These are phyloP conservation scores for Pachycephus smyrnensis DNA, from an alignment of 2,888 invertebrate genomes.

Conservation along the genomic window DNA sequence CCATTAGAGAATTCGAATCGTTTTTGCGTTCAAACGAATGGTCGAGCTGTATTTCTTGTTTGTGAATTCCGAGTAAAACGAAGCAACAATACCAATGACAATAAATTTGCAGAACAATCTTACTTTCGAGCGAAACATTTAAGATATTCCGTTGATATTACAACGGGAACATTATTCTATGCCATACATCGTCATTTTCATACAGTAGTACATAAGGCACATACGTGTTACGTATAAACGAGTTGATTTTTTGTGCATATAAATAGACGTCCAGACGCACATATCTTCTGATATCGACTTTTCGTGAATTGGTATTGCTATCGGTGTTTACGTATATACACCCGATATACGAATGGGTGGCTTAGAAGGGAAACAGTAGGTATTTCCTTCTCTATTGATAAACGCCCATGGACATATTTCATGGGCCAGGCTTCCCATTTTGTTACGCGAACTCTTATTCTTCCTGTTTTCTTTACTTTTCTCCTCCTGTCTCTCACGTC, in stretches of 20 bases:
- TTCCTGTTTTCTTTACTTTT: background rate
- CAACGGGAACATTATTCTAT: background rate
- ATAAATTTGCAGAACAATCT: background rate
- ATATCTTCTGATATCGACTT: background rate
- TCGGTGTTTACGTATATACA: background rate
- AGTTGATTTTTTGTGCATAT: background rate
- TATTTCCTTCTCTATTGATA: conserved; percentile 15
- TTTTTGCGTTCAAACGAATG: background rate
- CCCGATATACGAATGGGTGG: background rate
- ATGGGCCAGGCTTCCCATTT: background rate
- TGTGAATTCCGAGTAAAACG: background rate
- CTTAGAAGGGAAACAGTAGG: conserved; percentile 7
- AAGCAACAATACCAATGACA: background rate
- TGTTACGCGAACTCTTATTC: background rate
- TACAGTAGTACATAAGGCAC: background rate
- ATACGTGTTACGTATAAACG: background rate
- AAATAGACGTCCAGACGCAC: background rate
- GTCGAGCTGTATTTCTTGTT: background rate
- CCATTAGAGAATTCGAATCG: background rate
- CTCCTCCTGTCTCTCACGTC: background rate
- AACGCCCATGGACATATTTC: conserved; percentile 3
- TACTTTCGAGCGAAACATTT: background rate
- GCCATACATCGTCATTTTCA: background rate
- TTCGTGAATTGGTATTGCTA: background rate
- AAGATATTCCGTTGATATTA: background rate